Percentiles rank a stretch among this genome's conserved stretches.
Conservation (phyloP, 2,888 invertebrate genomes). For the Drosophila colorata region DNA sequence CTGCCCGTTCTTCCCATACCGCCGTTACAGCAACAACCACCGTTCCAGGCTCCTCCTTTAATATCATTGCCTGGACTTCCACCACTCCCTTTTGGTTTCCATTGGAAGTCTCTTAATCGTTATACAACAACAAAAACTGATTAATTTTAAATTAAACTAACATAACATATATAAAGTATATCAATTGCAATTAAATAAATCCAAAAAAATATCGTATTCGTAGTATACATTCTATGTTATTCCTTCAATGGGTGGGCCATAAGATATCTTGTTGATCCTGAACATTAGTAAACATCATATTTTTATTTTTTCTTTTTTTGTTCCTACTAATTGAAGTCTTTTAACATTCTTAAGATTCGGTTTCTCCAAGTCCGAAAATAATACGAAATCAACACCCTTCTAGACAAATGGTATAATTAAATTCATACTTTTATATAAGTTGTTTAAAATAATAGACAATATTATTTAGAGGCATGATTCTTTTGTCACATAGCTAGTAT, state of each 20-base stretch:
- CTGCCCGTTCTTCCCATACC: background rate
- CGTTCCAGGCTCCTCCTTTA: background rate
- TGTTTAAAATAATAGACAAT: too few relatives aligned
- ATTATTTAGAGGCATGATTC: too few relatives aligned
- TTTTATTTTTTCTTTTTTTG: too few relatives aligned
- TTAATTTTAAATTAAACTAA: background rate
- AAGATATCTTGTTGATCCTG: background rate
- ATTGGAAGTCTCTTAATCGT: background rate
- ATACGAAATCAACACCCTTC: too few relatives aligned
- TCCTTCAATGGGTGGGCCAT: background rate
- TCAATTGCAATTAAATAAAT: too few relatives aligned
- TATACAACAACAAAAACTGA: background rate
- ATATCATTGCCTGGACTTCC: background rate
- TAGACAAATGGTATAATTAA: too few relatives aligned
- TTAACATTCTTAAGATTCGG: too few relatives aligned
- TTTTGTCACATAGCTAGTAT: too few relatives aligned
- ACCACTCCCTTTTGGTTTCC: constrained; percentile 4
- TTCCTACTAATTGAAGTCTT: too few relatives aligned
- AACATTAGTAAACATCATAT: background rate
- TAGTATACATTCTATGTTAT: background rate
- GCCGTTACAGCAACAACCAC: background rate
- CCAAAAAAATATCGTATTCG: background rate
- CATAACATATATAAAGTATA: background rate
- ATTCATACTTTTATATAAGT: too few relatives aligned
- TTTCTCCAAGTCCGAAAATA: too few relatives aligned